Conservation (phyloP, 2,888 invertebrate species). For the Meghimatium bilineatum region DNA sequence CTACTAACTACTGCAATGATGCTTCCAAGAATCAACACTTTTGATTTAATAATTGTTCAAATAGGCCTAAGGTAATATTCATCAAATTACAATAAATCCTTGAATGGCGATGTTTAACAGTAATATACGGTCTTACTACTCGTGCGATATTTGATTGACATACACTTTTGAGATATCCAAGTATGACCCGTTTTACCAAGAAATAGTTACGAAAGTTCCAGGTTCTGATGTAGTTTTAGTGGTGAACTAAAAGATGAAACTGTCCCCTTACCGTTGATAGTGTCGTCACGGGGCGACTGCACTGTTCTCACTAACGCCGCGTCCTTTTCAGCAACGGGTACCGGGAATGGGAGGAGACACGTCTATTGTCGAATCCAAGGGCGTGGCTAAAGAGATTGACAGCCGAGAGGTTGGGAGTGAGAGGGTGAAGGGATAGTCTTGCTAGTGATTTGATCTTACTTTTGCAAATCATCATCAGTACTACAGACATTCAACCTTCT, state of each 20-base stretch:
- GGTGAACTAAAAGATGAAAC: neutral
- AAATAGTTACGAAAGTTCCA: neutral
- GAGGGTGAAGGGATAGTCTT: no score
- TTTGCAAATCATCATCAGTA: no score
- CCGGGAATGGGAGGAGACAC: conserved; percentile 10
- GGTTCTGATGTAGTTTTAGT: neutral
- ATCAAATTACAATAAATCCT: no score
- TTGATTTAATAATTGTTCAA: no score
- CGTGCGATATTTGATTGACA: no score
- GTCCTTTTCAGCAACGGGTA: conserved; percentile 1
- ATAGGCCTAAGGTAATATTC: no score
- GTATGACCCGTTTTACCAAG: neutral
- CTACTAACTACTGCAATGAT: no score
- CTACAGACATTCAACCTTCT: no score
- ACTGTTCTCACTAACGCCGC: neutral
- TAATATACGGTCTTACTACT: no score
- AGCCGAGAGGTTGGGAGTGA: neutral
- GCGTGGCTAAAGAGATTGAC: conserved; percentile 18
- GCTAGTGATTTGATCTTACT: no score
- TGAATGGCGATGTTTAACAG: no score
- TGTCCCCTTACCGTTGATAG: neutral
- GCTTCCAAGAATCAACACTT: no score
- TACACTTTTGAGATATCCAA: neutral
- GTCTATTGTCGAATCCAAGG: neutral
- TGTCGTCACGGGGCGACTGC: conserved; percentile 11